Percentiles rank a stretch among this genome's conserved stretches.
phyloP scores from a whole-genome alignment of 2,888 invertebrate species.

The Malthinus seriepunctatus region DNA sequence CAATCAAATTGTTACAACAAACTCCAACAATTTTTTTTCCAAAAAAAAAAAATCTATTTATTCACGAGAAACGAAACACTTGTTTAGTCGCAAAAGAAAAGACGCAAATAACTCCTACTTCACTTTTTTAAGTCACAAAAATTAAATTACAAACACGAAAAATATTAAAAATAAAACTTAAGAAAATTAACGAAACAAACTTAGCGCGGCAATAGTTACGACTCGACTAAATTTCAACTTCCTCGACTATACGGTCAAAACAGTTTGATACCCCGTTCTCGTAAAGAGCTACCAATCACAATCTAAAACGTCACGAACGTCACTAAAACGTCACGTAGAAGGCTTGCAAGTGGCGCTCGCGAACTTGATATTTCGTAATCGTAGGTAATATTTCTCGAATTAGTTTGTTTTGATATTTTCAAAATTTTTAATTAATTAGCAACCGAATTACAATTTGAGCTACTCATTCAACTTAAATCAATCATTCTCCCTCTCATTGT shows the following conservation, averaged over 20 bases:
- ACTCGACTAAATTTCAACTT: slow-evolving; percentile 50
- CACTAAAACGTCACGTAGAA: slow-evolving; percentile 39
- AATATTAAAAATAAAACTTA: slow-evolving; percentile 14
- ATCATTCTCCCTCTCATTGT: too few species aligned
- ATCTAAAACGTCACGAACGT: slow-evolving; percentile 42
- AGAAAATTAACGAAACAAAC: slow-evolving; percentile 17
- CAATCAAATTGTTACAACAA: not conserved
- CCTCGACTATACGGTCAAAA: slow-evolving; percentile 46
- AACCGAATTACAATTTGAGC: too few species aligned
- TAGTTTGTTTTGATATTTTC: too few species aligned
- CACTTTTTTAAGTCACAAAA: not conserved
- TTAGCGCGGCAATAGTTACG: slow-evolving; percentile 33
- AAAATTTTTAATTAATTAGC: too few species aligned
- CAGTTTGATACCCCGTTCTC: slow-evolving; percentile 43
- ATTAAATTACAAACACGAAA: slow-evolving; percentile 22
- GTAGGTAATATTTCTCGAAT: too few species aligned
- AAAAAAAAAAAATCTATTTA: not conserved
- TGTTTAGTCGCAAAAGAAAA: not conserved
- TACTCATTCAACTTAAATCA: too few species aligned
- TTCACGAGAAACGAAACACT: not conserved
- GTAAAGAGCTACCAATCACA: slow-evolving; percentile 41
- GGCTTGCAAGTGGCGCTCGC: slow-evolving; percentile 42
- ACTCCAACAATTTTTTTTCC: not conserved
- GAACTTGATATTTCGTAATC: slow-evolving; percentile 14
- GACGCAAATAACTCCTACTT: not conserved